A percentile compares a stretch with the other conserved stretches of the same genome.
Conservation (phyloP, 2,888 invertebrate species). For the Tipula unca region DNA sequence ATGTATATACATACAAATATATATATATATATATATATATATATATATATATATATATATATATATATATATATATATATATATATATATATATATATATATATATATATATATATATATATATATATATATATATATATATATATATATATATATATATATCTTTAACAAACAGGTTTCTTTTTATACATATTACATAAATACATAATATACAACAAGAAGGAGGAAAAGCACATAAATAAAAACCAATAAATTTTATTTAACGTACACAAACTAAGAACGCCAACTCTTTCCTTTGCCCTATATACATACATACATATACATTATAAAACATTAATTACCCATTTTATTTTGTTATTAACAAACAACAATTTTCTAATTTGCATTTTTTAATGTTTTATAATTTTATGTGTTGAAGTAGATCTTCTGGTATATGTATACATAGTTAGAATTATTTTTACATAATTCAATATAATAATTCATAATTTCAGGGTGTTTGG, state of each 20-base stretch:
- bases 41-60: background rate
- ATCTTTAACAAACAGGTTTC: background rate
- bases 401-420: background rate
- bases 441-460: background rate
- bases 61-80: background rate
- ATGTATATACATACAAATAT: background rate
- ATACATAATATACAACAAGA: background rate
- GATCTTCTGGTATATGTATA: background rate
- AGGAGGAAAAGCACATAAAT: background rate
- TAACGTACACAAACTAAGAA: background rate
- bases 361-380: conserved; percentile 9
- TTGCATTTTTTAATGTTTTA: background rate
- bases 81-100: background rate
- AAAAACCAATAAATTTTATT: background rate
- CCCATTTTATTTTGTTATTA: background rate
- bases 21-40: background rate
- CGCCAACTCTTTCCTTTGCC: background rate
- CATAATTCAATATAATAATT: background rate
- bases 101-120: background rate
- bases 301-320: background rate
- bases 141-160: background rate
- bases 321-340: background rate
- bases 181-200: background rate
- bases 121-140: background rate
- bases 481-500: background rate